Evolutionary conservation across 2,113 vertebrate species (phyloP).

Genomic region (Bothrops jararaca): DNA sequence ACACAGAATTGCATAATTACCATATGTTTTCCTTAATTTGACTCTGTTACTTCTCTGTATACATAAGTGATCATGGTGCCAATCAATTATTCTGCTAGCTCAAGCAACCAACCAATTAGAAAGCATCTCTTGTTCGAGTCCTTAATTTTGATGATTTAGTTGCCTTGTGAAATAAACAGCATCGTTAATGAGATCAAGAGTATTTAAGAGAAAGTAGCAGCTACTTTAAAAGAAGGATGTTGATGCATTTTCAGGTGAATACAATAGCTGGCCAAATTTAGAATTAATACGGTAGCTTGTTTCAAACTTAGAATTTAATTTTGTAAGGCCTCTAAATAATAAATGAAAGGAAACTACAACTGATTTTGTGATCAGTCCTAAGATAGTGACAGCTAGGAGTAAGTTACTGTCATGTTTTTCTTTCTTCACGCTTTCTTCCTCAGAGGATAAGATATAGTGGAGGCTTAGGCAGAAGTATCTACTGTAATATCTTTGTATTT

Average conservation of each 20-base stretch:
- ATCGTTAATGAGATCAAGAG: conserved; percentile 5
- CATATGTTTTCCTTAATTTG: conserved; percentile 75
- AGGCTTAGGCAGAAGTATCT: background rate
- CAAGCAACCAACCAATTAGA: conserved; percentile 67
- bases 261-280: background rate
- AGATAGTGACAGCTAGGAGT: background rate
- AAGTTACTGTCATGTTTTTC: background rate
- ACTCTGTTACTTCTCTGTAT: conserved; percentile 69
- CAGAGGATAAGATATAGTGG: background rate
- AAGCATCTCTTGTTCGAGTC: conserved; percentile 52
- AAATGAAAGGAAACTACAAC: background rate
- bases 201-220: background rate
- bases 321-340: background rate
- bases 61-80: conserved; percentile 63
- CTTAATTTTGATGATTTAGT: conserved; percentile 44
- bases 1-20: conserved; percentile 70
- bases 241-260: background rate
- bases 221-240: conserved; percentile 6
- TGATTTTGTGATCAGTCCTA: background rate
- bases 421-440: background rate
- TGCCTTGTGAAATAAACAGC: conserved; percentile 19
- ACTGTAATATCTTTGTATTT: background rate
- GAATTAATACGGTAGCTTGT: background rate
- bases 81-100: conserved; percentile 70
- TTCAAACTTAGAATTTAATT: background rate